Base-by-base conservation (phyloP, 2,797 vertebrate species). In the Melanotaenia parkinsoni region DNA sequence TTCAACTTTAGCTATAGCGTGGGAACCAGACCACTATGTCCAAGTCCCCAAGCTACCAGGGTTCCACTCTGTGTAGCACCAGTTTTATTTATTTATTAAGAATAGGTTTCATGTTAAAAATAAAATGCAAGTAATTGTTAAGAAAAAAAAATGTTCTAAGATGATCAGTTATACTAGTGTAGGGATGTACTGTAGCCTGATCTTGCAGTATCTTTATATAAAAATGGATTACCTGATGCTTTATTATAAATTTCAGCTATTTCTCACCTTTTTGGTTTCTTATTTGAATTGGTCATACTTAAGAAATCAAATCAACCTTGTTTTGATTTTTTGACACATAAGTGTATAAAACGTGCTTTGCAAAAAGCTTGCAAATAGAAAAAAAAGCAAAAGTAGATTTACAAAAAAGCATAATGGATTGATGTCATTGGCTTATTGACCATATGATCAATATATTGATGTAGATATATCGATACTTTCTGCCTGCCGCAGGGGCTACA, bases 1-100 rank as follows among this genome's bases (percentile, higher is more conserved):
- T n/a, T 38, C 7, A 20, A 20, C 58, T 47, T 38, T 51, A 54
- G 72, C 63, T 74, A 26, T 26, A 33, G 53, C 35, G 33, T 67
- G 67, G 45, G 58, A 73, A 66, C 67, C 33, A 51, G 61, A 74
- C 38, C 47, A 43, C 14, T 22, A n/a, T 30, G 24, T 47, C 20
- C 7, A 47, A n/a, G 20, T 47, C 45, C 35, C 35, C 26, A 32
- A 60, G 14, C 56, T 30, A 51, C n/a, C 9, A 54, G 50, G 50
- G 50, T 51, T 51, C 50, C 50, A 26, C 22, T 53, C 22, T 53
- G 50, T 51, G 12, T 47, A n/a, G 9, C 20, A n/a, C 20, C 45
- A 47, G 7, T n/a, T n/a, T 45, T 45, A 18, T 45, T 5, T 45
- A 7, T 7, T 20, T 18, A 20, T 45, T 45, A 18, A 45, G 43